Percentiles rank a stretch among this genome's conserved stretches.
Conservation (phyloP, 2,113 vertebrate genomes). For the Callithrix jacchus region DNA sequence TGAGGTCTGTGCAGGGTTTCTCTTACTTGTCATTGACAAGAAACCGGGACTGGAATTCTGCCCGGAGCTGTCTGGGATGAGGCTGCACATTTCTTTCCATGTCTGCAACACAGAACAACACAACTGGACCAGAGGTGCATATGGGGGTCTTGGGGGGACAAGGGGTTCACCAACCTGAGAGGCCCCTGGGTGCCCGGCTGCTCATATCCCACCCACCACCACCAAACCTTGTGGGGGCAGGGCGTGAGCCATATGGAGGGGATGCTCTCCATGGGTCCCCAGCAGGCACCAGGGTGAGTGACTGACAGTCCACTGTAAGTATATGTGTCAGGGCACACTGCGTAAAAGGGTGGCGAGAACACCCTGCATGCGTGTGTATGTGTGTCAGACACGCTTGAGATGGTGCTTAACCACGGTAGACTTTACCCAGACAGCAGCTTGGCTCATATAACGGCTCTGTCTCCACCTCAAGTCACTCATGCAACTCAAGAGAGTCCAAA, state of each 20-base stretch:
- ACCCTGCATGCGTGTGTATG: fast-evolving
- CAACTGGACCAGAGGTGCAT: not conserved
- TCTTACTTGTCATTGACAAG: not conserved
- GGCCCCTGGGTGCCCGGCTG: not conserved
- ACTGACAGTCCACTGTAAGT: not conserved
- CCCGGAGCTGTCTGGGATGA: not conserved
- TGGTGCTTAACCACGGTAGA: not conserved
- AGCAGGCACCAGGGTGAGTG: not conserved
- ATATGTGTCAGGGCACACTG: not conserved
- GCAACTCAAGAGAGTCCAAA: not conserved
- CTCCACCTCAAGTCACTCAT: not conserved
- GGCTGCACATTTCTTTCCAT: not conserved
- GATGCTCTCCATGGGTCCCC: not conserved
- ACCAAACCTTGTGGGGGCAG: fast-evolving
- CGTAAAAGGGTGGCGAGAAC: not conserved
- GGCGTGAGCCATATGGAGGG: not conserved
- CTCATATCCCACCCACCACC: not conserved
- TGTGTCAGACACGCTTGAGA: not conserved
- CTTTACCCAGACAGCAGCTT: not conserved
- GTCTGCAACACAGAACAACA: not conserved
- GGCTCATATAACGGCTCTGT: not conserved
- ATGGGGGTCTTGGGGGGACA: not conserved
- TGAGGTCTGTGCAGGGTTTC: not conserved
- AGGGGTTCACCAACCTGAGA: not conserved
- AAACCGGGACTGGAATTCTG: not conserved